Base-by-base conservation (phyloP, 2,797 vertebrate genomes). In the Sylvilagus floridanus region DNA sequence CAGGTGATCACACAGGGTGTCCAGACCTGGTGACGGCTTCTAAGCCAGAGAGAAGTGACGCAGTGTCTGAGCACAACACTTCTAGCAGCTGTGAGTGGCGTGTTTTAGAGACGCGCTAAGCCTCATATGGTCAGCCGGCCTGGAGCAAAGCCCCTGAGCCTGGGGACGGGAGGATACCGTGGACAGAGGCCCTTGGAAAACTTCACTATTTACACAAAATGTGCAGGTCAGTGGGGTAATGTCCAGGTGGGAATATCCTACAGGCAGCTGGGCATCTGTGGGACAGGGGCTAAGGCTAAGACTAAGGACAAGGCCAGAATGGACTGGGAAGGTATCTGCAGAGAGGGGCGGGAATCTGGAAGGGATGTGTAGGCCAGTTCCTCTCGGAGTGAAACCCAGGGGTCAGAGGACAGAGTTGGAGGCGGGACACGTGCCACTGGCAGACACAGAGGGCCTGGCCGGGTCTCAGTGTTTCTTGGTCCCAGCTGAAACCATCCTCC, bases 401-500 rank as follows among this genome's bases (percentile, higher is more conserved):
- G 50, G 12, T 42, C 30, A 12, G 8, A 57, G 52, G 69, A 54
- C 52, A 6, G 60, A 71, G 68, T 65, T 66, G 84, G 57, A 84
- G 14, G 60, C 71, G 47, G 22, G 79, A 47, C 47, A 93, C 83
- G 54, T 54, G n/a, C 52, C 35, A 65, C 47, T 52, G 60, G 17
- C 5, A 24, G 1, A 9, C 73, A 94, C 62, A 92, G 68, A 87
- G 1, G n/a, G 35, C 62, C 88, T n/a, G 77, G 63, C 54, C 35
- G n/a, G 60, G 77, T 16, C 47, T 69, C 66, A 78, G 79, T 42
- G 78, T 62, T 60, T 75, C 76, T 47, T 11, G 4, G 79, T 50
- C 73, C 77, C 69, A 54, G 54, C 71, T n/a, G 60, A 94, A 75
- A 69, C 73, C 75, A 78, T 81, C 88, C 60, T 89, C 84, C n/a